A percentile compares a stretch with the other conserved stretches of the same genome.
These are phyloP conservation scores for Zaprionus lineosus DNA, from an alignment of 2,888 invertebrate genomes.

Conservation along the genomic window DNA sequence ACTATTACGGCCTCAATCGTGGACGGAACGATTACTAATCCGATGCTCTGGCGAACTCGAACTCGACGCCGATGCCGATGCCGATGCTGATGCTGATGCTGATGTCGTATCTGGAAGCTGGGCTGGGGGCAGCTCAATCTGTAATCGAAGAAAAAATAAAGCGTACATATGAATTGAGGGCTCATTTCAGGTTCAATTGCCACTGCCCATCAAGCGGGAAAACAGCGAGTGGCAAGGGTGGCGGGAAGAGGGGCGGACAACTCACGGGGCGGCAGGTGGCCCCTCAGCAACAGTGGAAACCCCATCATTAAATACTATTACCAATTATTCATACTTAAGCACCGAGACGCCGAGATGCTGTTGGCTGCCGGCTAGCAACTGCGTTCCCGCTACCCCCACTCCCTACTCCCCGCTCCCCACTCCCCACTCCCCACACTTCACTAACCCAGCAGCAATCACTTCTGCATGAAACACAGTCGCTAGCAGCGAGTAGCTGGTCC, in stretches of 20 bases:
- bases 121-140: conserved; percentile 7
- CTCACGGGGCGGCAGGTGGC: conserved; percentile 61
- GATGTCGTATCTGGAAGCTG: not conserved
- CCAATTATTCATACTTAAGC: conserved; percentile 80
- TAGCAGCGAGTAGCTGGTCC: too few species aligned
- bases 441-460: too few species aligned
- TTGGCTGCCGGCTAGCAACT: conserved; percentile 7
- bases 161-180: conserved; percentile 26
- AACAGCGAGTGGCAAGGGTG: too few species aligned
- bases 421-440: too few species aligned
- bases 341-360: conserved; percentile 53
- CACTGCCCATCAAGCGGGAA: conserved; percentile 41
- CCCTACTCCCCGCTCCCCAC: conserved; percentile 7
- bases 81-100: not conserved
- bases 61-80: not conserved
- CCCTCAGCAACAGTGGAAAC: conserved; percentile 40
- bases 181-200: conserved; percentile 50
- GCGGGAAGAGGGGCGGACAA: too few species aligned
- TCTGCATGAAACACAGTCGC: too few species aligned
- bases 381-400: too few species aligned
- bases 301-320: conserved; percentile 78
- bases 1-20: conserved; percentile 53
- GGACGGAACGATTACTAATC: conserved; percentile 59
- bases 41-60: not conserved
- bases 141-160: conserved; percentile 14